Evolutionary conservation across 2,797 vertebrate species (phyloP), one percentile per base, ranked within the genome.

Genomic region (Orientallactaga sibirica): DNA sequence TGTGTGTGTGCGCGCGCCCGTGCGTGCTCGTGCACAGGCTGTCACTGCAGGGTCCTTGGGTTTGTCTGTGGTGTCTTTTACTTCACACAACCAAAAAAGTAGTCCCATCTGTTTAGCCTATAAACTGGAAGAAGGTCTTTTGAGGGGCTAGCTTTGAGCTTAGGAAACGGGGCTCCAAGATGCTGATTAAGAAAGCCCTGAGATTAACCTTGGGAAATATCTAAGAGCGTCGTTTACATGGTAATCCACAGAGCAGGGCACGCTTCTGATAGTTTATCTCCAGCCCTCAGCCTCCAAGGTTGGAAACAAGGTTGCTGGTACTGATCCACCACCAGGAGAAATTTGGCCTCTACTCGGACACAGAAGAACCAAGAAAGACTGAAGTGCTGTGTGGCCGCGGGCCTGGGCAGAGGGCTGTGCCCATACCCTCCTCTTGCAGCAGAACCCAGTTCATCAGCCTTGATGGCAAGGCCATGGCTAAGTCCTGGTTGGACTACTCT

Each of bases 221-320:
- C n/a, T 15, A 1, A 27, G 77, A 15, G 9, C 5, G 16, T 48
- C 62, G n/a, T 66, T 93, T 74, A 80, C 19, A 1, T 10, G 62
- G 93, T 29, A 41, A 48, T 79, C 87, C 75, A 79, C 19, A 33
- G 78, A 58, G 93, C 52, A 2, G 8, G 1, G 74, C 52, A 58
- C 58, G 3, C 48, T 55, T 86, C 70, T 15, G 52, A 75, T 61
- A n/a, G 66, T 86, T 84, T 86, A 77, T 91, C 94, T 96, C 58
- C 71, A 75, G 85, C 71, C 48, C 80, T 27, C 62, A 80, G 88
- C 64, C 41, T 92, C 77, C 18, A 19, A 93, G 67, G 58, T 18
- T 88, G 67, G 79, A 74, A 94, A 92, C 25, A 58, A 48, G 64
- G 55, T 58, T 9, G 29, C 82, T 86, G 62, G 33, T 82, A 27